Conservation (phyloP, 64 coral and sea anemone genomes). For the Dendrophyllia cribrosa region DNA sequence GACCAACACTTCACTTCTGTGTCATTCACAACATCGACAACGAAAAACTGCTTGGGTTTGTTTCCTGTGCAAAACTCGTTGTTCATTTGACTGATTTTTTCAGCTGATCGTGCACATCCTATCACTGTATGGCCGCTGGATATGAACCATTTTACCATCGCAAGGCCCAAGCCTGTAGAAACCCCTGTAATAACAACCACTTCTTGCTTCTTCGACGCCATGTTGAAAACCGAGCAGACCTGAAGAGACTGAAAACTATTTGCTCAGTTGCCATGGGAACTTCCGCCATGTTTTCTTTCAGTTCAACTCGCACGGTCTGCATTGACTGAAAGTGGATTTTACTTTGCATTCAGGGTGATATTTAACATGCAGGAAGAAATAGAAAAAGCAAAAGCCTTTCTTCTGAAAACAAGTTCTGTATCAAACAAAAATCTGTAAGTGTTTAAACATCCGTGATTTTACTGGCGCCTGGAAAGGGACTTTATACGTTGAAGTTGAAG, state of each 20-base stretch:
- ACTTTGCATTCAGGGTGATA: background rate
- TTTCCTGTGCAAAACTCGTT: constrained; percentile 36
- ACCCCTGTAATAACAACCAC: constrained; percentile 65
- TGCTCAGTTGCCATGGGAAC: constrained; percentile 34
- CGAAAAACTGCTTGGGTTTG: constrained; percentile 59
- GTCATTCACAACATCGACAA: constrained; percentile 51
- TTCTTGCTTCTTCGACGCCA: constrained; percentile 16
- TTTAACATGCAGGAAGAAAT: constrained; percentile 79
- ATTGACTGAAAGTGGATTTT: too few relatives aligned
- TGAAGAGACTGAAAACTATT: background rate
- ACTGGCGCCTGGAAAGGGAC: background rate
- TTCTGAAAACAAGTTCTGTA: constrained; percentile 73
- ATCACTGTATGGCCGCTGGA: constrained; percentile 60
- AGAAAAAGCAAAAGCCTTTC: constrained; percentile 82
- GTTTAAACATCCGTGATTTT: background rate
- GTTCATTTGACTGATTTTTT: constrained; percentile 61
- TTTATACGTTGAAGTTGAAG: background rate
- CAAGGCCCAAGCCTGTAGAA: constrained; percentile 70
- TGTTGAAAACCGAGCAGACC: background rate
- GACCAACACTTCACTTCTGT: constrained; percentile 57
- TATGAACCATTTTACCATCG: constrained; percentile 74
- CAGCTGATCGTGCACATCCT: constrained; percentile 67
- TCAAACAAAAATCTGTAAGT: constrained; percentile 95
- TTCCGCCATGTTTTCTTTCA: background rate
- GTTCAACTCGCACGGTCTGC: background rate